Evolutionary conservation across 2,888 invertebrate genomes (phyloP), one percentile per base, ranked within the genome.

Genomic region (Linnaemya vulpina): DNA sequence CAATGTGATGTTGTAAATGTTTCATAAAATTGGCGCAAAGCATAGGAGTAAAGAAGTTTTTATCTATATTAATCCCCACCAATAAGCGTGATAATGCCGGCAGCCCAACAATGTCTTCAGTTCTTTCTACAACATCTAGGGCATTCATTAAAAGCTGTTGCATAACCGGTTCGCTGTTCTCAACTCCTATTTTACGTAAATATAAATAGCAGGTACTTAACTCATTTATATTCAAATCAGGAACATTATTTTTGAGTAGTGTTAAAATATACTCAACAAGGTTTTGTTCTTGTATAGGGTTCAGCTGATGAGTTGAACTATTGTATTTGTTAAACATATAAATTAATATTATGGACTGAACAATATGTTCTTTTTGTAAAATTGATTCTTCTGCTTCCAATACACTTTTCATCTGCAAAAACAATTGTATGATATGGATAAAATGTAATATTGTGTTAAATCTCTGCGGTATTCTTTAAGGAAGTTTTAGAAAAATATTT

Each of bases 101-200:
- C 40, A 93, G 86, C 13, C 92, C 89, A 83, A 91, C 89, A 20
- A 89, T 75, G 3, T 88, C 76, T 35, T 89, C 88, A 89, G 60
- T 51, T 20, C 5, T 79, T 71, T 89, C 89, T 7, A 94, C 87
- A n/a, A 88, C 51, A 3, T 88, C 40, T 15, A 91, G 75, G 1
- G 89, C 89, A 22, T 86, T 88, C 2, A 87, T 55, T 3, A 93
- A 88, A 5, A 94, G 80, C n/a, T 89, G 83, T 76, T 92, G 90
- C 86, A 93, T 87, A 1, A 90, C 86, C 0, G 86, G 68, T 65
- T 92, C 88, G 46, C 90, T 88, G 49, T 91, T 87, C 10, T 89
- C 86, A 8, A 94, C 86, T 5, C 93, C 93, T 86, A 94, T 90
- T 89, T 93, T 93, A 58, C 91, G 92, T 63, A 94, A 89, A 87